phyloP scores from a whole-genome alignment of 2,113 vertebrate species.

The Chinchilla lanigera region DNA sequence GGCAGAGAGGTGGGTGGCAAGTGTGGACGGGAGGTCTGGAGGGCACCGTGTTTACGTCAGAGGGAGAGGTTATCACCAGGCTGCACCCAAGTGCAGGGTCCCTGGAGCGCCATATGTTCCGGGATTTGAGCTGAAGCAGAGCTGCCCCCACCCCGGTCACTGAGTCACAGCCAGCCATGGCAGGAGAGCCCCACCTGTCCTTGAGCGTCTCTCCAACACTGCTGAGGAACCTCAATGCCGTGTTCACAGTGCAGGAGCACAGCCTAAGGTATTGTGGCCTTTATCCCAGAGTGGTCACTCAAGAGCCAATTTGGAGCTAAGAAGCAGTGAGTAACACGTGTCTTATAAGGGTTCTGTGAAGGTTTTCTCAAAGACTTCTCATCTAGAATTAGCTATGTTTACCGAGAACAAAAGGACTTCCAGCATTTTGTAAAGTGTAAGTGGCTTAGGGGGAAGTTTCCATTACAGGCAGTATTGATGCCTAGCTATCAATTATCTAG shows the following conservation, averaged over 20 bases:
- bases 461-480: neutral
- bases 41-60: fast-evolving
- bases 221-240: neutral
- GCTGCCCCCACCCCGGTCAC: neutral
- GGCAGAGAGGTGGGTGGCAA: neutral
- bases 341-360: neutral
- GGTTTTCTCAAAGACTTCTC: neutral
- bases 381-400: neutral
- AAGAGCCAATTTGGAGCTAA: neutral
- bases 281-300: neutral
- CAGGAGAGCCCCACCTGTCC: no score
- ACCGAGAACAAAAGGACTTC: neutral
- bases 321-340: neutral
- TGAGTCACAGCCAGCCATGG: neutral
- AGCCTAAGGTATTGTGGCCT: neutral
- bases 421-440: neutral
- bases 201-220: no score
- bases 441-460: neutral
- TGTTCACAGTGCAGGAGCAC: neutral
- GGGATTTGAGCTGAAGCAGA: neutral
- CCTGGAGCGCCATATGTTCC: fast-evolving
- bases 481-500: neutral
- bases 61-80: neutral
- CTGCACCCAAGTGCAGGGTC: neutral
- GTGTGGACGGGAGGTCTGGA: neutral